phyloP scores from a whole-genome alignment of 2,113 vertebrate genomes.

The Glaucidium brasilianum region DNA sequence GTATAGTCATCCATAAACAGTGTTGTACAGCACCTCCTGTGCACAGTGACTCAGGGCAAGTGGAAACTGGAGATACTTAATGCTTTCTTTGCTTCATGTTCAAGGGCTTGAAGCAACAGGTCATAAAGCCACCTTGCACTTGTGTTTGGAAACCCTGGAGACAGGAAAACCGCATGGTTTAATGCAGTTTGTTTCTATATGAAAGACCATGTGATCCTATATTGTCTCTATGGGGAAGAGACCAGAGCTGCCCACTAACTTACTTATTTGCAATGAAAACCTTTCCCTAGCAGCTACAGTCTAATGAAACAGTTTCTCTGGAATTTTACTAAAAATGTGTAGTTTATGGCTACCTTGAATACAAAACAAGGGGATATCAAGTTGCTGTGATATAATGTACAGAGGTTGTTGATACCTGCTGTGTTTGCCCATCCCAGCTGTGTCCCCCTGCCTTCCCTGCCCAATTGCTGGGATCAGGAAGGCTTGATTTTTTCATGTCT shows the following conservation, averaged over 20 bases:
- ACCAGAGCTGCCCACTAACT: background rate
- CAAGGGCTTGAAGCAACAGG: background rate
- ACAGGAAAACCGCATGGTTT: accelerated
- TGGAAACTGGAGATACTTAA: background rate
- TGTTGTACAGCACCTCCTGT: background rate
- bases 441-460: background rate
- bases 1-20: background rate
- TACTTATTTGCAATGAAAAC: background rate
- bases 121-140: background rate
- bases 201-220: background rate
- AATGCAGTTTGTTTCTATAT: background rate
- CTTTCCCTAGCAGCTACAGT: background rate
- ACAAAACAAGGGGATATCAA: background rate
- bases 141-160: background rate
- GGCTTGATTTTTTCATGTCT: background rate
- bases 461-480: background rate
- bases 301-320: background rate
- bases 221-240: background rate
- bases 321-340: background rate
- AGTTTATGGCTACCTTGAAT: background rate
- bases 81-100: background rate
- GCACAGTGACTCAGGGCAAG: background rate
- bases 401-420: background rate
- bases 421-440: background rate
- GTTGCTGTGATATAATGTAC: background rate